These are phyloP conservation scores for Merluccius polli DNA, from an alignment of 2,797 vertebrate genomes.

Conservation along the genomic window DNA sequence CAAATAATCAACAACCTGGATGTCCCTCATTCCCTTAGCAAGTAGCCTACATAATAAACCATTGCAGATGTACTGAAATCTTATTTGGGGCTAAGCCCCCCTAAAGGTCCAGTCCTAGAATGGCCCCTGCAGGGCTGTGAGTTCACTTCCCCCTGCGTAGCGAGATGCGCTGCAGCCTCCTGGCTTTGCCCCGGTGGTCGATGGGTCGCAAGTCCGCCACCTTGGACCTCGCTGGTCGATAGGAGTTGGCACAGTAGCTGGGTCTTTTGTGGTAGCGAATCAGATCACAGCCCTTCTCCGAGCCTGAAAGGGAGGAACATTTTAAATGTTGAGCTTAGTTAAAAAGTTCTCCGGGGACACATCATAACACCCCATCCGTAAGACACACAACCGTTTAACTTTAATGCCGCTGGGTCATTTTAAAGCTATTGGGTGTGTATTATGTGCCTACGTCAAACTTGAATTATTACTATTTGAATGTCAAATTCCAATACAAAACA, in stretches of 20 bases:
- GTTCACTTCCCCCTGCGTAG: constrained; percentile 77
- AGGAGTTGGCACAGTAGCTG: constrained; percentile 72
- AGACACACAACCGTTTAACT: no score
- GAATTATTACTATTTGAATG: background rate
- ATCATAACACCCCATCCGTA: background rate
- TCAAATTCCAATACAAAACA: background rate
- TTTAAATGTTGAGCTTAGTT: background rate
- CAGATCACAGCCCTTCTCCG: constrained; percentile 36
- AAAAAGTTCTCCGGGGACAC: background rate
- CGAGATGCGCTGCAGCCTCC: constrained; percentile 84
- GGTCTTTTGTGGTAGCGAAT: constrained; percentile 74
- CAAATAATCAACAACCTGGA: no score
- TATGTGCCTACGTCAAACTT: background rate
- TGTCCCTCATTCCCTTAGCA: no score
- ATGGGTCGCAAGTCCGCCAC: constrained; percentile 69
- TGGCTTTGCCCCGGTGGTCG: constrained; percentile 83
- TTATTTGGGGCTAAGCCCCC: background rate
- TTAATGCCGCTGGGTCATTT: no score
- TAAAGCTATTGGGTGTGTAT: no score
- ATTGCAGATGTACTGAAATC: background rate
- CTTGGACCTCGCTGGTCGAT: constrained; percentile 58
- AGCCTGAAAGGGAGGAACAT: constrained; percentile 37
- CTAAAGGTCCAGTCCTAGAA: background rate
- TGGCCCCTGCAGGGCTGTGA: background rate
- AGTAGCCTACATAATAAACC: no score